Base-by-base conservation (phyloP, 2,797 vertebrate genomes). In the Sebastes umbrosus region DNA sequence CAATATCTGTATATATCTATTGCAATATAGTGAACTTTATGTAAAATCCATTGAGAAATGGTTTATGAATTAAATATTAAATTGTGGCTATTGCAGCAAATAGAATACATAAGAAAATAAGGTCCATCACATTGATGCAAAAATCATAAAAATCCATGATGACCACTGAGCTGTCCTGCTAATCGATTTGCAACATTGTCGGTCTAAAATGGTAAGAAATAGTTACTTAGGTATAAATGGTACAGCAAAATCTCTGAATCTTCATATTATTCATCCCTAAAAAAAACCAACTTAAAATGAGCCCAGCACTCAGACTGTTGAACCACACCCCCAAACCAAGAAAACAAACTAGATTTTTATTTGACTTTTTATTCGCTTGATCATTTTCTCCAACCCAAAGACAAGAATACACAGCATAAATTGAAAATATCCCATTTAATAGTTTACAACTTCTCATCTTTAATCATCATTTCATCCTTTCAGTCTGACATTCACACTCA, bases 331-430 rank as follows among this genome's bases (percentile, higher is more conserved):
- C 24, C 14, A 84, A 84, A 77, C 71, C 69, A 90, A 84, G 65
- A 84, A 83, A 86, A 88, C 67, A 88, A 85, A 90, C 94, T 93
- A 93, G 92, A 93, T 94, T 93, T 95, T 96, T 95, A 94, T 95
- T 96, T 96, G 95, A 96, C 92, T 95, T 96, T 98, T 98, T 98
- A 98, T 97, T 98, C 90, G 96, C 96, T 94, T 97, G 93, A 97
- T 97, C 95, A 96, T 98, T 97, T 97, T 97, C 93, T 97, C 97
- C 97, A 98, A 98, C 97, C 97, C 96, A 98, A 98, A 98, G 97
- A 99, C 98, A 97, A 97, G 96, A 95, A 97, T 97, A 99, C 97
- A 99, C 97, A 98, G 96, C 97, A 98, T 96, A 97, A 96, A 95
- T 97, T 97, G 97, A 99, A 98, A 97, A 97, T 97, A 97, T 97